Conservation (phyloP, 2,888 invertebrate genomes). For the Drosophila borborema region DNA sequence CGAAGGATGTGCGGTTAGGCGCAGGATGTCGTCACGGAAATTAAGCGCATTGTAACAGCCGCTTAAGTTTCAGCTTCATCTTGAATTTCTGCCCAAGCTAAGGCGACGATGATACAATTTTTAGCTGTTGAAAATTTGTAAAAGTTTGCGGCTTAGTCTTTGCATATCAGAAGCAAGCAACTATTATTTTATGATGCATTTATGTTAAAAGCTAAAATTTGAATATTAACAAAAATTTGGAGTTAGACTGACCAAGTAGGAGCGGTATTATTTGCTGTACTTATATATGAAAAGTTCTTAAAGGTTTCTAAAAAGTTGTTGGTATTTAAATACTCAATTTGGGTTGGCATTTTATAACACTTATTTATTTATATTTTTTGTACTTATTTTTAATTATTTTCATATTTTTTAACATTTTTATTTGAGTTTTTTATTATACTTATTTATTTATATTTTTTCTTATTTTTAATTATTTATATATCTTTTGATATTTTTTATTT, state of each 20-base stretch:
- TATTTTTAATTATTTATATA: too few species aligned
- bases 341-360: too few species aligned
- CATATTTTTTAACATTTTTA: too few species aligned
- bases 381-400: too few species aligned
- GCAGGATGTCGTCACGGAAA: constrained; percentile 70
- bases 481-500: too few species aligned
- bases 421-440: too few species aligned
- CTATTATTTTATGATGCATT: neutral
- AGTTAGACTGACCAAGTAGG: neutral
- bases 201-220: neutral
- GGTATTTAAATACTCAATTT: too few species aligned
- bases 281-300: too few species aligned
- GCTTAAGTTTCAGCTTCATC: constrained; percentile 20
- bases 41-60: constrained; percentile 66
- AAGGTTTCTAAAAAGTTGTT: too few species aligned
- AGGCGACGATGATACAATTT: constrained; percentile 4
- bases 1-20: constrained; percentile 48
- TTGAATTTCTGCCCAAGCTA: neutral
- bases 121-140: constrained; percentile 17
- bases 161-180: neutral
- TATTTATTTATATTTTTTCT: too few species aligned
- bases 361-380: too few species aligned
- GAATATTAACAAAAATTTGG: too few species aligned
- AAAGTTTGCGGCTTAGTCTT: constrained; percentile 10
- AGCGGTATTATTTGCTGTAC: neutral